These are phyloP conservation scores for Hyperoplus immaculatus DNA, from an alignment of 2,797 vertebrate genomes.

Conservation along the genomic window DNA sequence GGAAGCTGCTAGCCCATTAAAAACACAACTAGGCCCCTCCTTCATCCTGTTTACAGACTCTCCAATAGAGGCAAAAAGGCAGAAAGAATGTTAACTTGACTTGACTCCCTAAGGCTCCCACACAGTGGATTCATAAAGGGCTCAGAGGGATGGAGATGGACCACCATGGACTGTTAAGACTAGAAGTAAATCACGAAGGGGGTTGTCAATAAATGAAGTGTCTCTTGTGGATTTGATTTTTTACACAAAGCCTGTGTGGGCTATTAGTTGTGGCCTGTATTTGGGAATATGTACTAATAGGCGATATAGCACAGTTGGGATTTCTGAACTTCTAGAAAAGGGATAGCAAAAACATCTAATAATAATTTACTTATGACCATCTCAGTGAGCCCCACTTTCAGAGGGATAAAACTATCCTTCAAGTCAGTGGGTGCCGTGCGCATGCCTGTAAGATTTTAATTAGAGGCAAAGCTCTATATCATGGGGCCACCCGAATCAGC, in stretches of 20 bases:
- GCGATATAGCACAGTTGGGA: not conserved
- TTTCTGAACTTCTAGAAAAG: slow-evolving; percentile 1
- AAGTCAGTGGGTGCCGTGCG: slow-evolving; percentile 57
- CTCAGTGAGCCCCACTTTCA: slow-evolving; percentile 1
- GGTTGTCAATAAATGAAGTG: slow-evolving; percentile 44
- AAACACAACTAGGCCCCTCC: slow-evolving; percentile 54
- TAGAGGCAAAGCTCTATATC: slow-evolving; percentile 63
- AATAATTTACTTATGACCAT: not conserved
- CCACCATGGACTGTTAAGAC: slow-evolving; percentile 57
- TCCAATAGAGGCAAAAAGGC: slow-evolving; percentile 46
- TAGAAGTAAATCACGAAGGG: slow-evolving; percentile 40
- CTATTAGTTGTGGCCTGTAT: slow-evolving; percentile 26
- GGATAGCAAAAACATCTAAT: slow-evolving; percentile 9
- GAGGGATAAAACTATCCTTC: slow-evolving; percentile 31
- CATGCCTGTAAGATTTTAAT: slow-evolving; percentile 53
- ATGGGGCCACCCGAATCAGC: slow-evolving; percentile 73
- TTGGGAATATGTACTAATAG: not conserved
- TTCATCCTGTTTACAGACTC: slow-evolving; percentile 69
- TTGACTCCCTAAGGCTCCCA: slow-evolving; percentile 64
- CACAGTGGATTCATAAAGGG: slow-evolving; percentile 50
- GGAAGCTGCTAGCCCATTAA: slow-evolving; percentile 55
- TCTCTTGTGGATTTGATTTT: slow-evolving; percentile 37
- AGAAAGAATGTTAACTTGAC: slow-evolving; percentile 64
- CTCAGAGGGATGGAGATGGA: slow-evolving; percentile 51
- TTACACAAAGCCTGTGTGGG: slow-evolving; percentile 35